These are phyloP conservation scores for Escarpia spicata DNA, from an alignment of 2,888 invertebrate genomes.

Conservation along the genomic window DNA sequence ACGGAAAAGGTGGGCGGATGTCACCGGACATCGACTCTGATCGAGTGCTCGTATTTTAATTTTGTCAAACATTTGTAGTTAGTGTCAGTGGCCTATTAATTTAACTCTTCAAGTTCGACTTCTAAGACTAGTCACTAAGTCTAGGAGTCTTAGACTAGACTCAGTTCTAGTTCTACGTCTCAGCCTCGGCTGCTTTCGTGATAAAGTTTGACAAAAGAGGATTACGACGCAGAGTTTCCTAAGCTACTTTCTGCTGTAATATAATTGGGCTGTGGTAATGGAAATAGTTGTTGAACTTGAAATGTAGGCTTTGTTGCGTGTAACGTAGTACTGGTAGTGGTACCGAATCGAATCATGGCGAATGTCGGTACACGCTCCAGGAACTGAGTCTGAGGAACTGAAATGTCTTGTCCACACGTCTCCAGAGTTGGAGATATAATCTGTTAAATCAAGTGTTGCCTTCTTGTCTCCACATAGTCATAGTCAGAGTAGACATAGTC, in stretches of 20 bases:
- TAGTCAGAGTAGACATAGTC: no score
- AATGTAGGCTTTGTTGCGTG: no score
- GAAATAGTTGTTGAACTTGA: no score
- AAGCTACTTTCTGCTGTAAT: not conserved
- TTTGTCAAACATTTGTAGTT: no score
- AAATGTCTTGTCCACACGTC: no score
- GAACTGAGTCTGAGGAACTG: not conserved
- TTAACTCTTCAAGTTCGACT: not conserved
- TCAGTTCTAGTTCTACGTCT: not conserved
- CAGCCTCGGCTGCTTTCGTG: not conserved
- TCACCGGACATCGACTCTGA: not conserved
- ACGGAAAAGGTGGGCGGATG: slow-evolving; percentile 8
- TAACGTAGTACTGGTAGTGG: no score
- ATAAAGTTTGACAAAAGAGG: not conserved
- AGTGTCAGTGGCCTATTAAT: not conserved
- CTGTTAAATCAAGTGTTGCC: no score
- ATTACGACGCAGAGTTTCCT: not conserved
- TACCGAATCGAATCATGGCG: not conserved
- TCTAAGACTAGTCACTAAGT: no score
- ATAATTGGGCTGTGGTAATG: not conserved
- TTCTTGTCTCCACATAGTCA: no score
- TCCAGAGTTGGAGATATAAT: no score
- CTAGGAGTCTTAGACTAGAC: no score
- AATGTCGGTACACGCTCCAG: not conserved
- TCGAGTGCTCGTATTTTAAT: not conserved